A percentile compares a stretch with the other conserved stretches of the same genome.
phyloP scores from a whole-genome alignment of 2,797 vertebrate species.

The Oryzias dopingdopingensis region DNA sequence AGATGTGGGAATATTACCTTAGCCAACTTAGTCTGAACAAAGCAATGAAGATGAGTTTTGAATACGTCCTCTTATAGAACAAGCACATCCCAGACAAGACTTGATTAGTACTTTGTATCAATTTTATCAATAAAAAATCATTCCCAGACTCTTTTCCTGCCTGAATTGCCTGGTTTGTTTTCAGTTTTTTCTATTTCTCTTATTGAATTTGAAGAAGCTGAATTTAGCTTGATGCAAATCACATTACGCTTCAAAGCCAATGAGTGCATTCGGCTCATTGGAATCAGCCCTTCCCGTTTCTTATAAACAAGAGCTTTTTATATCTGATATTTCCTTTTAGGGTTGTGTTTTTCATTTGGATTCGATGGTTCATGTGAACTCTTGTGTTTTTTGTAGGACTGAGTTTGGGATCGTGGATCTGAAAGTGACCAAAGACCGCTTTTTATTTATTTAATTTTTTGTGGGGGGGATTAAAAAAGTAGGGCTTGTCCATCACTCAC shows the following conservation, averaged over 20 bases:
- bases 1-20: conserved; percentile 45
- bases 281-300: conserved; percentile 46
- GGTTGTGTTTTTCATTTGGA: conserved; percentile 27
- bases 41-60: conserved; percentile 31
- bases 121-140: conserved; percentile 17
- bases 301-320: conserved; percentile 36
- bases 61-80: conserved; percentile 10
- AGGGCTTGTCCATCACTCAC: conserved; percentile 36
- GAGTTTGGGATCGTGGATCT: conserved; percentile 32
- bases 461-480: neutral
- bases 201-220: conserved; percentile 48
- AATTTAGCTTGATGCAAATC: conserved; percentile 47
- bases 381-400: conserved; percentile 17
- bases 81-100: neutral
- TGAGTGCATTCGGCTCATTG: conserved; percentile 63
- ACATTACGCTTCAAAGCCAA: conserved; percentile 49
- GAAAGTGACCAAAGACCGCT: conserved; percentile 26
- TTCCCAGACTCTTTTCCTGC: conserved; percentile 20
- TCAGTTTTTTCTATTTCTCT: conserved; percentile 20
- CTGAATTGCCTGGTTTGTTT: conserved; percentile 24
- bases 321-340: conserved; percentile 17
- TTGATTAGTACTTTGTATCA: conserved; percentile 12
- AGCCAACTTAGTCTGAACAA: conserved; percentile 23
- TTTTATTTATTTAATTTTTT: conserved; percentile 32
- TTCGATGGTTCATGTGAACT: conserved; percentile 38